phyloP scores from a whole-genome alignment of 2,888 invertebrate genomes.

The Chrysina gloriosa region DNA sequence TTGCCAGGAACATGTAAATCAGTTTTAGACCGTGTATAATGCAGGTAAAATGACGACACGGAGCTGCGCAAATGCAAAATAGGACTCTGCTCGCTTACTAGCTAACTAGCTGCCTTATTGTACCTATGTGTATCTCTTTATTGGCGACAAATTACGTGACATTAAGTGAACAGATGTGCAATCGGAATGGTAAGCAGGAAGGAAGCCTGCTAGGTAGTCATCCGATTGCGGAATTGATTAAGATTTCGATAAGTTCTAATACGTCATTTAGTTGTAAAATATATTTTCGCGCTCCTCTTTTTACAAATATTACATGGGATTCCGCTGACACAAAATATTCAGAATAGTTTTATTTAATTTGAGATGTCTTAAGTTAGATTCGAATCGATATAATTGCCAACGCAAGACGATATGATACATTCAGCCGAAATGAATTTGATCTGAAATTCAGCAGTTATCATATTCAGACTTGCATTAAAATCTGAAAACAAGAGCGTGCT shows the following conservation, averaged over 20 bases:
- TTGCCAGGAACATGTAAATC: slow-evolving; percentile 30
- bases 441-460: no score
- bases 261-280: background rate
- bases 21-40: slow-evolving; percentile 19
- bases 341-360: no score
- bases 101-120: slow-evolving; percentile 8
- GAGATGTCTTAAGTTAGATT: no score
- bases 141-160: slow-evolving; percentile 25
- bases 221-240: background rate
- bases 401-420: no score
- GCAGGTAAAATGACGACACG: slow-evolving; percentile 6
- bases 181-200: slow-evolving; percentile 10
- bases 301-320: no score
- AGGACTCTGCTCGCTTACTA: background rate
- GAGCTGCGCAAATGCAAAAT: background rate
- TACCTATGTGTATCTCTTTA: slow-evolving; percentile 15
- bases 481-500: no score
- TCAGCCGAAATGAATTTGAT: no score
- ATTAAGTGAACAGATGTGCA: slow-evolving; percentile 18
- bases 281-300: background rate
- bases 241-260: background rate
- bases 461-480: no score
- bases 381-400: no score
- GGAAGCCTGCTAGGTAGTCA: background rate
- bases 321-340: no score